phyloP scores from a whole-genome alignment of 1,140 invertebrate species.

The Cephus cinctus region DNA sequence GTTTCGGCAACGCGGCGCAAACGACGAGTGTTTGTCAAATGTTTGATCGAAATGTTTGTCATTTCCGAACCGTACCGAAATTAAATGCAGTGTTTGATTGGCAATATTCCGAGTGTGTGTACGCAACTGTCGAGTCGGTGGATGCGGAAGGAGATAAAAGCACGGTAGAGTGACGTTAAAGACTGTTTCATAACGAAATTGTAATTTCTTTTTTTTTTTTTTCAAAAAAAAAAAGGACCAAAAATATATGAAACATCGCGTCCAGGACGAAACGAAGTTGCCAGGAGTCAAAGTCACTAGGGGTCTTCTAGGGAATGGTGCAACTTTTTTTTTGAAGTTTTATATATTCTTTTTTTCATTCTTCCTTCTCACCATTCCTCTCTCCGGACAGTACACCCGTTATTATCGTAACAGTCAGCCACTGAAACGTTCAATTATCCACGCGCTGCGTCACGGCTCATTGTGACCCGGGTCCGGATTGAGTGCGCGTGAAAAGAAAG shows the following conservation, averaged over 20 bases:
- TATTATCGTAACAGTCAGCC: slow-evolving; percentile 34
- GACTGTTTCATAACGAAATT: too few species aligned
- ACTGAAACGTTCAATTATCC: slow-evolving; percentile 49
- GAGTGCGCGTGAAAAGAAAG: slow-evolving; percentile 44
- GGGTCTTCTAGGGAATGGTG: too few species aligned
- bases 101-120: slow-evolving; percentile 23
- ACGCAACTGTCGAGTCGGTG: slow-evolving; percentile 16
- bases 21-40: slow-evolving; percentile 52
- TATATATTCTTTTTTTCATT: too few species aligned
- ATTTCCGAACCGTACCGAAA: slow-evolving; percentile 42
- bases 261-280: too few species aligned
- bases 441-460: slow-evolving; percentile 18
- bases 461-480: slow-evolving; percentile 16
- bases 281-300: too few species aligned
- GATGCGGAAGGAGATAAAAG: slow-evolving; percentile 21
- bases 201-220: too few species aligned
- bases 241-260: too few species aligned
- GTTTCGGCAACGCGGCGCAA: slow-evolving; percentile 32
- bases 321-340: too few species aligned
- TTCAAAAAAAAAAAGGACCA: too few species aligned
- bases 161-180: too few species aligned
- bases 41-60: slow-evolving; percentile 54
- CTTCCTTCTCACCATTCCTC: too few species aligned
- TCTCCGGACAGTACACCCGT: too few species aligned
- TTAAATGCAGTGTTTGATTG: slow-evolving; percentile 46